A percentile compares a stretch with the other conserved stretches of the same genome.
phyloP scores from a whole-genome alignment of 2,113 vertebrate species.

The Phyllostomus discolor region DNA sequence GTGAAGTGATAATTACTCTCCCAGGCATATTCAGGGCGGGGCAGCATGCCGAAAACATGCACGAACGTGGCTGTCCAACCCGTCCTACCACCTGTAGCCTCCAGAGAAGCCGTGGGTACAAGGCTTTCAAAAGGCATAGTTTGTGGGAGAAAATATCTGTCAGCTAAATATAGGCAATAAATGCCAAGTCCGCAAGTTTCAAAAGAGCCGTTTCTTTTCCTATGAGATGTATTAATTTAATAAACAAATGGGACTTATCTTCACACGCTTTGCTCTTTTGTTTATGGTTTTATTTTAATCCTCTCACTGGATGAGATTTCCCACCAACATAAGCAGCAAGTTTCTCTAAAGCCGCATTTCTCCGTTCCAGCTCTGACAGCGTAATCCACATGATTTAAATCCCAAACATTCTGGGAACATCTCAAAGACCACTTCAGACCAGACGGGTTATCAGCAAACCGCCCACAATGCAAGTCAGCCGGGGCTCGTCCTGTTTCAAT shows the following conservation, averaged over 20 bases:
- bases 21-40: background rate
- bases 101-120: background rate
- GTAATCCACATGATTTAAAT: slow-evolving; percentile 35
- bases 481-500: background rate
- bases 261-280: background rate
- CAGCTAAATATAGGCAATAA: background rate
- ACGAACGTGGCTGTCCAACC: slow-evolving; percentile 41
- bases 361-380: background rate
- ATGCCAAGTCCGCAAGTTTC: background rate
- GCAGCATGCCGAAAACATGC: background rate
- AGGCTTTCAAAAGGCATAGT: background rate
- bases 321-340: background rate
- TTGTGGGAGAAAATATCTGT: background rate
- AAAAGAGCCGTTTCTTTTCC: background rate
- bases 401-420: slow-evolving; percentile 52
- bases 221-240: background rate
- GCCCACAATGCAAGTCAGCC: slow-evolving; percentile 3
- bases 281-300: slow-evolving; percentile 13
- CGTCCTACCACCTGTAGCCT: slow-evolving; percentile 42
- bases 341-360: background rate
- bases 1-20: slow-evolving; percentile 13
- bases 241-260: background rate
- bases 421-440: slow-evolving; percentile 44
- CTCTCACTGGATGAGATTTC: slow-evolving; percentile 2
- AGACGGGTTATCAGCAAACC: slow-evolving; percentile 29